Evolutionary conservation across 1,140 invertebrate genomes (phyloP).

Genomic region (Microplitis demolitor): DNA sequence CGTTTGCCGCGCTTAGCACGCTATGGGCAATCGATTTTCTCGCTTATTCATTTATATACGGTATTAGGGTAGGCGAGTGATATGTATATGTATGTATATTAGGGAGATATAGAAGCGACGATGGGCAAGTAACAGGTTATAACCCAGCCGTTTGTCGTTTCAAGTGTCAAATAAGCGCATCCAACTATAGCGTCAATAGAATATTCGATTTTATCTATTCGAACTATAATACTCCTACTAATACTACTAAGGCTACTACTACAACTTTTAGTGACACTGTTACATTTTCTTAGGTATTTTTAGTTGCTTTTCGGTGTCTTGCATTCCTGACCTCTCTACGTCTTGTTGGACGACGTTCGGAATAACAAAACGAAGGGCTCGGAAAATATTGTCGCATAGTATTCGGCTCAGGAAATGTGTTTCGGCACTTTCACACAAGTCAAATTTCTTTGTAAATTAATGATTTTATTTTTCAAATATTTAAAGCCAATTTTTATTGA

Average conservation of each 20-base stretch:
- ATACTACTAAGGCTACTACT: constrained; percentile 1
- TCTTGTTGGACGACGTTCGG: constrained; percentile 3
- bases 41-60: neutral
- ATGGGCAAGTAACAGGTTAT: constrained; percentile 49
- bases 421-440: too few species aligned
- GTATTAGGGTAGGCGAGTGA: neutral
- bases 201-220: constrained; percentile 35
- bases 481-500: too few species aligned
- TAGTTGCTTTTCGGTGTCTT: neutral
- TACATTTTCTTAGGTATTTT: constrained; percentile 19
- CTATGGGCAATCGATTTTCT: constrained; percentile 22
- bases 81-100: constrained; percentile 7
- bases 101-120: constrained; percentile 1
- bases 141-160: constrained; percentile 58
- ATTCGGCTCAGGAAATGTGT: too few species aligned
- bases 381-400: neutral
- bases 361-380: constrained; percentile 20
- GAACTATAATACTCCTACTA: neutral
- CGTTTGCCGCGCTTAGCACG: constrained; percentile 19
- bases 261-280: constrained; percentile 4
- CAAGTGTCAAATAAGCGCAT: constrained; percentile 60
- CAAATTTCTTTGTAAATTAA: too few species aligned
- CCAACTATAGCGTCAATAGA: constrained; percentile 30
- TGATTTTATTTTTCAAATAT: too few species aligned
- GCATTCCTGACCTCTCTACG: constrained; percentile 21